Base-by-base conservation (phyloP, 2,888 invertebrate genomes). In the Caenorhabditis sp. region DNA sequence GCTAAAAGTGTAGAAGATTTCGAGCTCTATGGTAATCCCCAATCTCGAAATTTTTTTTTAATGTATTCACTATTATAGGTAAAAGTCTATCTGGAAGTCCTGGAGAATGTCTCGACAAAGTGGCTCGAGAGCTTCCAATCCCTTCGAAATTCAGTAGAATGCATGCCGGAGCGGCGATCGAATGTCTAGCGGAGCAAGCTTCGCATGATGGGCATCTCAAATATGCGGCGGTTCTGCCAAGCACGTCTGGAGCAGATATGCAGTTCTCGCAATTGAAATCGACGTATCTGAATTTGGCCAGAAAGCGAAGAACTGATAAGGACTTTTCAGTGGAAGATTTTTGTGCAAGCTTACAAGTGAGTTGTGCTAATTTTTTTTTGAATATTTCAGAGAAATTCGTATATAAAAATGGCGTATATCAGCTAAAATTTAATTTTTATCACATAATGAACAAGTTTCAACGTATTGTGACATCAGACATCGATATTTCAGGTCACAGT, bases 31-130 rank as follows among this genome's bases (percentile, higher is more conserved):
- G 77, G 66, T 63, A 56, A 20, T 31, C n/a, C n/a, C n/a, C n/a
- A n/a, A n/a, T n/a, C n/a, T n/a, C n/a, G n/a, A n/a, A n/a, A n/a
- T n/a, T n/a, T n/a, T n/a, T n/a, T 10, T 31, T 10, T 31, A 31
- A 31, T 31, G 5, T 20, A 14, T 20, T 23, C 10, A 21, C 10
- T n/a, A 1, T 54, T 53, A 68, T 38, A 78, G 79, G 74, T 2
- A 61, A 76, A 43, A 77, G 83, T 36, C 23, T 67, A 5, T 59
- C 70, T 3, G 82, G 82, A 17, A 80, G 80, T 60, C 83, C 86
- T 0, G 86, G 86, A 21, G 85, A 84, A 64, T 83, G 84, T 58
- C 64, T 86, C 20, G 86, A 86, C 62, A 86, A 86, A 74, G 69
- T 80, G 12, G 80, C 72, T 1, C 49, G 80, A 67, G 73, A 17